A percentile compares a stretch with the other conserved stretches of the same genome.
These are phyloP conservation scores for Emydocephalus ijimae DNA, from an alignment of 2,113 vertebrate species.

Conservation along the genomic window DNA sequence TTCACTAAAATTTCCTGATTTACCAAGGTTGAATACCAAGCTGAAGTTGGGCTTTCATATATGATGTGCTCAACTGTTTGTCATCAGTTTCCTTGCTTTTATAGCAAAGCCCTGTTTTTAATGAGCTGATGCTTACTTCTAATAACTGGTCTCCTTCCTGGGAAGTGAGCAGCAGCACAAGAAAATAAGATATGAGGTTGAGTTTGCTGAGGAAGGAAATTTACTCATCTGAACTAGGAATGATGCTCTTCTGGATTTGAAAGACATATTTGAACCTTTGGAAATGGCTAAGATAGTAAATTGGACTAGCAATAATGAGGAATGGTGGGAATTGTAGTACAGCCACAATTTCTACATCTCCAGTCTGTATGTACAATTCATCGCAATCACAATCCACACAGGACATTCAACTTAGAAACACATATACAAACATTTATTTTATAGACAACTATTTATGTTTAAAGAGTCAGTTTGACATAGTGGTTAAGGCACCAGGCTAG, in stretches of 20 bases:
- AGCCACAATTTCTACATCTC: not conserved
- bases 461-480: not conserved
- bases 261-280: not conserved
- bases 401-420: not conserved
- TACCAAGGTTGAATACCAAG: not conserved
- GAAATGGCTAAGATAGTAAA: not conserved
- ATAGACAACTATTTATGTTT: not conserved
- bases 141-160: not conserved
- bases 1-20: constrained; percentile 18
- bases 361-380: not conserved
- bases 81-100: constrained; percentile 33
- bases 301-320: not conserved
- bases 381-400: not conserved
- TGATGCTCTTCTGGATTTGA: not conserved
- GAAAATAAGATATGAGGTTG: not conserved
- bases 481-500: not conserved
- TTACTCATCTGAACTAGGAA: not conserved
- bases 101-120: not conserved
- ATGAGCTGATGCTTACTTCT: constrained; percentile 11
- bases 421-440: not conserved
- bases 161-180: not conserved
- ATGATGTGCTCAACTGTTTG: constrained; percentile 14
- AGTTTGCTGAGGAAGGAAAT: not conserved
- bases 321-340: not conserved
- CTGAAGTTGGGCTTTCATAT: constrained; percentile 19